Evolutionary conservation across 2,113 vertebrate species (phyloP), one percentile per base, ranked within the genome.

Genomic region (Fulmarus glacialis): DNA sequence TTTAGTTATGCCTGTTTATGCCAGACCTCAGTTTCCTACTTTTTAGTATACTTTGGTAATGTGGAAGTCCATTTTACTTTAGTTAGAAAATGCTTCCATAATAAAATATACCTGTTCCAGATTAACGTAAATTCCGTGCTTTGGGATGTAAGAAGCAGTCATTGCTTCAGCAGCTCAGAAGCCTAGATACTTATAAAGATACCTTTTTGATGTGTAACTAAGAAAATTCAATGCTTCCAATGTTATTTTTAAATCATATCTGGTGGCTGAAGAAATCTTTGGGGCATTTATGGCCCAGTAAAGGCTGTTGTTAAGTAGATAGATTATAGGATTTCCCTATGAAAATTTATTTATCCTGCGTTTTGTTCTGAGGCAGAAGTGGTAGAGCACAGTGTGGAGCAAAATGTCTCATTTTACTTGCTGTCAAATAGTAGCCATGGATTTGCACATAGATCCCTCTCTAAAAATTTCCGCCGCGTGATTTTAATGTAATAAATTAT

Each of bases 401-500:
- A 93, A 89, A 93, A 93, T 70, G 58, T 82, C 56, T 87, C 60
- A 82, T 90, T 93, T 96, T 93, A 73, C 53, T 89, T 82, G 42
- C 68, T 90, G 47, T 93, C 70, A 94, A 67, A 85, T 47, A 84
- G 59, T 52, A 89, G 40, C 71, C 45, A 12, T 36, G 19, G 53
- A 82, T 93, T 91, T 91, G 64, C 89, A 73, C 93, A 92, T 78
- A 81, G 58, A 91, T 62, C 58, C 27, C 42, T 75, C 81, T 89
- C 59, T 93, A 56, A 96, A 90, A 95, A 53, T 27, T 68, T 92
- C 75, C 3, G 1, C 64, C 96, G 77, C 1, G 0, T 87, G 77
- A 95, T 80, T 88, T 89, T 95, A 88, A 89, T 55, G 74, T 79
- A 80, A 88, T 89, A 93, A 96, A 81, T 81, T 86, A 93, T 34